Conservation (phyloP, 2,113 vertebrate genomes). For the Nothobranchius kuhntae region DNA sequence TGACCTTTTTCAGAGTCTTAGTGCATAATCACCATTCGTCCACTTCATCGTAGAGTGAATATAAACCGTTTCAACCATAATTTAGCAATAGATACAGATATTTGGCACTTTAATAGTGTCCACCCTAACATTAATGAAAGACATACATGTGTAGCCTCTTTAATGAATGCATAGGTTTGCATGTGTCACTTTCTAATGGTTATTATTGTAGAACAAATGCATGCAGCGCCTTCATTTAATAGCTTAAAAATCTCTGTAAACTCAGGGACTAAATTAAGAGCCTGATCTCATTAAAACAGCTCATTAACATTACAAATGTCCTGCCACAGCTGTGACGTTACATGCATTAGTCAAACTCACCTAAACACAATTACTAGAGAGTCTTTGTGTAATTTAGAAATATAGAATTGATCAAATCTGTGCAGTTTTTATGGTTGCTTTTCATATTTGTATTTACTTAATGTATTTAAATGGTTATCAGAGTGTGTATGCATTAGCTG, state of each 20-base stretch:
- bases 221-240: neutral
- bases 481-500: neutral
- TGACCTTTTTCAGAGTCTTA: no score
- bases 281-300: constrained; percentile 47
- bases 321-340: constrained; percentile 28
- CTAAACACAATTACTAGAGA: constrained; percentile 8
- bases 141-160: neutral
- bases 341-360: constrained; percentile 37
- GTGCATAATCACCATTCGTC: no score
- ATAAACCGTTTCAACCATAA: no score
- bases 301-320: constrained; percentile 55
- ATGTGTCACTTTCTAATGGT: neutral
- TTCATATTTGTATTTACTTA: neutral
- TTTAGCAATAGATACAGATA: no score
- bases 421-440: neutral
- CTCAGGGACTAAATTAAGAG: constrained; percentile 4
- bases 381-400: constrained; percentile 17
- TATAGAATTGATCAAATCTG: neutral
- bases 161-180: neutral
- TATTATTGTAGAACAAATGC: neutral
- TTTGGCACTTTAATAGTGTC: no score
- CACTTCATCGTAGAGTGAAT: no score
- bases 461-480: neutral
- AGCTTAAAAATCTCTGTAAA: constrained; percentile 19
- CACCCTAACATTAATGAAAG: no score